phyloP scores from a whole-genome alignment of 1,140 invertebrate genomes.

The Heliothis virescens region DNA sequence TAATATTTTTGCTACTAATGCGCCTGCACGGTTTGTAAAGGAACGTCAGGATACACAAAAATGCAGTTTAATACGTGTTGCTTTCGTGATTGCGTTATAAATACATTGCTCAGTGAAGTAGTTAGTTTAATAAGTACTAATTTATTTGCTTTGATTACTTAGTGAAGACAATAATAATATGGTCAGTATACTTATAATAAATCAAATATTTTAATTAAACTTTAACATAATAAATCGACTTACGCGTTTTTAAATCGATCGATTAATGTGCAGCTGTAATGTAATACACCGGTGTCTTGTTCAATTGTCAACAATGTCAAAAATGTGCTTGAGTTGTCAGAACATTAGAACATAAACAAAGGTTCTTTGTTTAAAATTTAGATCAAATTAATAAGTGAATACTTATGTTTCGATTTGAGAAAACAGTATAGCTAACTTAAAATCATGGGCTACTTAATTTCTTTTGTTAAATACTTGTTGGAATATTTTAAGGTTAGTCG shows the following conservation, averaged over 20 bases:
- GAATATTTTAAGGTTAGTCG: slow-evolving; percentile 56
- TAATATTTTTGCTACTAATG: slow-evolving; percentile 84
- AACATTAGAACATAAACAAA: slow-evolving; percentile 11
- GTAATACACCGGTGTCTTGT: not conserved
- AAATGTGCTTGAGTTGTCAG: slow-evolving; percentile 19
- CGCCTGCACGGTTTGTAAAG: slow-evolving; percentile 78
- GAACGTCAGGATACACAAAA: slow-evolving; percentile 74
- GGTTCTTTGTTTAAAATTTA: slow-evolving; percentile 21
- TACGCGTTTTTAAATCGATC: not conserved
- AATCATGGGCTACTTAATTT: slow-evolving; percentile 55
- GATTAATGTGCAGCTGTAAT: slow-evolving; percentile 12
- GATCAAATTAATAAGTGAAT: not conserved
- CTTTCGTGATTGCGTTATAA: slow-evolving; percentile 62
- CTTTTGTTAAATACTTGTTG: slow-evolving; percentile 50
- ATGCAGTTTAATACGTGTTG: slow-evolving; percentile 72
- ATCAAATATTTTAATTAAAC: slow-evolving; percentile 7
- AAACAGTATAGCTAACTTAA: not conserved
- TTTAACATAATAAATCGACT: not conserved
- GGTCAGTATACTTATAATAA: slow-evolving; percentile 34
- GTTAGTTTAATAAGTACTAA: slow-evolving; percentile 47
- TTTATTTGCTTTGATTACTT: slow-evolving; percentile 58
- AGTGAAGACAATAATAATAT: slow-evolving; percentile 49
- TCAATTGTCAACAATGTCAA: slow-evolving; percentile 44
- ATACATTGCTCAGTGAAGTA: slow-evolving; percentile 54
- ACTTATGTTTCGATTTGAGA: not conserved